Evolutionary conservation across 2,888 invertebrate genomes (phyloP), one percentile per base, ranked within the genome.

Genomic region (Chironomus riparius): DNA sequence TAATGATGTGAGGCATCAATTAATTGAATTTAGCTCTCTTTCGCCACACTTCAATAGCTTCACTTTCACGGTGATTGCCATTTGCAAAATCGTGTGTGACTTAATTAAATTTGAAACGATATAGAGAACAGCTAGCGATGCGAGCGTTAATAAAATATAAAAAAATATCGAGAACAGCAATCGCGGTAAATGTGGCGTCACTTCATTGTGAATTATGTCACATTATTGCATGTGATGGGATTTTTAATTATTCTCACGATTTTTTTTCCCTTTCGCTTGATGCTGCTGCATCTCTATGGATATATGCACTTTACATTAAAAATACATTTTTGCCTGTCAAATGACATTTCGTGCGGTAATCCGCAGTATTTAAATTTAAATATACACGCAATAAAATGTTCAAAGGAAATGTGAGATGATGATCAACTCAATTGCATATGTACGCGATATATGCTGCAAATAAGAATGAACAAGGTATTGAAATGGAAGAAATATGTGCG

Each of bases 211-310:
- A 56, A 62, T 28, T 74, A 74, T 48, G 74, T 62, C 68, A 68
- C 28, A 47, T 68, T 18, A 74, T 68, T 74, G 74, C 65, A 74
- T 74, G 65, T 74, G 74, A 61, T 62, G 22, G 13, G 15, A 1
- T 38, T 38, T 68, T 68, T 62, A 74, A 74, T 74, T 74, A 48
- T 18, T 62, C 74, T 24, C 68, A 74, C 65, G 65, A 65, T n/a
- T 24, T 24, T 65, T 13, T 65, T 24, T 3, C 5, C 13, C 2
- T 56, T 15, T 3, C 5, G 2, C 18, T 7, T 56, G 56, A 3
- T 56, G n/a, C 15, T 15, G 18, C n/a, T 15, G 18, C 56, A 56
- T 56, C 18, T 56, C 38, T 38, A 38, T 38, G 38, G 38, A 38
- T 38, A 38, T 10, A 38, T 38, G 38, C 38, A 38, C 56, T 56